phyloP scores from a whole-genome alignment of 2,797 vertebrate genomes.

The Aeoliscus strigatus region DNA sequence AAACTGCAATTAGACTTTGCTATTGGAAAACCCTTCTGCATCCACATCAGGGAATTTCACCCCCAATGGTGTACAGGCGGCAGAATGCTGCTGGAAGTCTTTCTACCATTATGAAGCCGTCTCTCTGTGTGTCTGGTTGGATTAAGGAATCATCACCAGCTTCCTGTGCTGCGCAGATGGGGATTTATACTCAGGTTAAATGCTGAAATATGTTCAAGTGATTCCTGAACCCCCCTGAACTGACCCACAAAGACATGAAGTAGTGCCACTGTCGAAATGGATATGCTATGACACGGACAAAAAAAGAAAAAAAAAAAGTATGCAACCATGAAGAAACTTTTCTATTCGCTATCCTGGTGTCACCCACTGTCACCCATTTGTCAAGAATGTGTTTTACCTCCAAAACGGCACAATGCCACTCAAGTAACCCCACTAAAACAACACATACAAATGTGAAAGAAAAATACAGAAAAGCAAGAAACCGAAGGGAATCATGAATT shows the following conservation, averaged over 20 bases:
- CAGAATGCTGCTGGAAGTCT: slow-evolving; percentile 52
- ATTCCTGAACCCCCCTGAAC: slow-evolving; percentile 50
- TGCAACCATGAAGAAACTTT: no score
- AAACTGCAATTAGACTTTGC: slow-evolving; percentile 69
- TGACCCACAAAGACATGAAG: slow-evolving; percentile 48
- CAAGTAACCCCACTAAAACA: no score
- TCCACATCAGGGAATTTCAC: slow-evolving; percentile 52
- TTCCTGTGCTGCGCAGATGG: slow-evolving; percentile 52
- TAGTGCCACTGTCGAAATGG: slow-evolving; percentile 38
- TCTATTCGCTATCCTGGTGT: no score
- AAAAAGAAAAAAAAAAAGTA: no score
- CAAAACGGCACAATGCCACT: no score
- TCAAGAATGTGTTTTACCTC: no score
- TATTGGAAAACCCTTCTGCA: slow-evolving; percentile 48
- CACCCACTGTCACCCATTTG: no score
- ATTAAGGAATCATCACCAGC: slow-evolving; percentile 64
- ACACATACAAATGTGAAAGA: no score
- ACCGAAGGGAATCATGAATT: no score
- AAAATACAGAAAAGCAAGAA: no score
- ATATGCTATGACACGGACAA: slow-evolving; percentile 42
- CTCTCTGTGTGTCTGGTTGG: slow-evolving; percentile 58
- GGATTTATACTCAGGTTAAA: slow-evolving; percentile 65
- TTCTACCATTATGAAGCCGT: slow-evolving; percentile 57
- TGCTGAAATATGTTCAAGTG: slow-evolving; percentile 59
- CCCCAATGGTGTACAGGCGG: slow-evolving; percentile 51